phyloP scores from a whole-genome alignment of 2,888 invertebrate species.

The Tachina lurida region DNA sequence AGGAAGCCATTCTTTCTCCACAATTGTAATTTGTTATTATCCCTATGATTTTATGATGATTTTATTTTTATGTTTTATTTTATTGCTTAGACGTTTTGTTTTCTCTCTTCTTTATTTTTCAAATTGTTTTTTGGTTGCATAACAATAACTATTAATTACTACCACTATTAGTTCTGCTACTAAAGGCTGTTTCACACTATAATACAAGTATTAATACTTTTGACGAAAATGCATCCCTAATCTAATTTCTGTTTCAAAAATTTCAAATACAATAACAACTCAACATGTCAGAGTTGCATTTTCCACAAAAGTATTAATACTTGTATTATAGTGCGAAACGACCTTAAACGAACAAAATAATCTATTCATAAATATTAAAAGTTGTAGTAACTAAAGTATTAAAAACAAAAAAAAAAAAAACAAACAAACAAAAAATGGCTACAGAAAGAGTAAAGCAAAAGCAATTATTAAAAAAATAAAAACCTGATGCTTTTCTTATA shows the following conservation, averaged over 20 bases:
- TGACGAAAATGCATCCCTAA: too few relatives aligned
- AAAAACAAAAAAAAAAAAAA: constrained; percentile 41
- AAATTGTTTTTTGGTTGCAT: constrained; percentile 55
- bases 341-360: constrained; percentile 72
- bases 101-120: constrained; percentile 64
- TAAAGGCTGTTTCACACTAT: too few relatives aligned
- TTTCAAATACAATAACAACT: too few relatives aligned
- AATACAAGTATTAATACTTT: too few relatives aligned
- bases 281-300: too few relatives aligned
- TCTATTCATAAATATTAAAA: constrained; percentile 35
- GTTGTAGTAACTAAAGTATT: constrained; percentile 67
- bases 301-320: too few relatives aligned
- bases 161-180: constrained; percentile 50
- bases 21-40: constrained; percentile 21
- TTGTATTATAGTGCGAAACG: too few relatives aligned
- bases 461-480: constrained; percentile 9
- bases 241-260: too few relatives aligned
- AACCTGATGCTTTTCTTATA: constrained; percentile 35
- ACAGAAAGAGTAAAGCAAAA: neutral
- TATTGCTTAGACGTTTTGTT: constrained; percentile 74
- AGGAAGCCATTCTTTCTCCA: constrained; percentile 15
- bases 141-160: constrained; percentile 18
- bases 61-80: constrained; percentile 73
- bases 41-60: constrained; percentile 30
- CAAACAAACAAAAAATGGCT: constrained; percentile 37